These are phyloP conservation scores for Orius insidiosus DNA, from an alignment of 1,140 invertebrate genomes.

Conservation along the genomic window DNA sequence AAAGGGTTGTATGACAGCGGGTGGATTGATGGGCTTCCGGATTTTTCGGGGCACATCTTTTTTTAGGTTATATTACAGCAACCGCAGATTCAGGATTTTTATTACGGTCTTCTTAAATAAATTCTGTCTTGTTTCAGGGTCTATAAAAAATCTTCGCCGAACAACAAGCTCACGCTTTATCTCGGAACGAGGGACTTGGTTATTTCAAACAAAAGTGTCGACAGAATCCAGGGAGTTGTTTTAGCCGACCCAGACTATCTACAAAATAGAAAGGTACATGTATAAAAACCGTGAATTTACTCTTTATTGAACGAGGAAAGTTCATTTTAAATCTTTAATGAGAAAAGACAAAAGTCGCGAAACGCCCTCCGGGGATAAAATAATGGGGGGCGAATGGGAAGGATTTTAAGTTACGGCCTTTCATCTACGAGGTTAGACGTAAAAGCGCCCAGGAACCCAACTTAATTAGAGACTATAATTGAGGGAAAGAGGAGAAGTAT, in stretches of 20 bases:
- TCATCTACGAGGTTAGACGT: too few species aligned
- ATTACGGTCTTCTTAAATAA: neutral
- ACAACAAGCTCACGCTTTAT: conserved; percentile 66
- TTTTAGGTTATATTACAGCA: neutral
- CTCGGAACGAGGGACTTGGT: conserved; percentile 59
- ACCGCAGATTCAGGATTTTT: neutral
- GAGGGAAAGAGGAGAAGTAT: too few species aligned
- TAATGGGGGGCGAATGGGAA: too few species aligned
- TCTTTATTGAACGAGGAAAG: too few species aligned
- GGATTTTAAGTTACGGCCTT: too few species aligned
- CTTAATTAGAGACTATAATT: too few species aligned
- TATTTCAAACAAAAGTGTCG: conserved; percentile 48
- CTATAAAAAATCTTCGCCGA: conserved; percentile 59
- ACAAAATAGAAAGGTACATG: conserved; percentile 42
- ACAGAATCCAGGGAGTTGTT: conserved; percentile 60
- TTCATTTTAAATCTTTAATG: too few species aligned
- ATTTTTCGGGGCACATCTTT: neutral
- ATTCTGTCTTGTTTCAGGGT: conserved; percentile 29
- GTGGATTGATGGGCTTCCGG: neutral
- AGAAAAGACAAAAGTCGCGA: too few species aligned
- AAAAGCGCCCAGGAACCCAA: too few species aligned
- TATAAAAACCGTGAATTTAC: too few species aligned
- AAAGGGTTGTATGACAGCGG: too few species aligned
- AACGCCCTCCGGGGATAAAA: too few species aligned
- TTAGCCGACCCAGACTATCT: conserved; percentile 59